Conservation (phyloP, 1,140 invertebrate genomes). For the Leguminivora glycinivorella region DNA sequence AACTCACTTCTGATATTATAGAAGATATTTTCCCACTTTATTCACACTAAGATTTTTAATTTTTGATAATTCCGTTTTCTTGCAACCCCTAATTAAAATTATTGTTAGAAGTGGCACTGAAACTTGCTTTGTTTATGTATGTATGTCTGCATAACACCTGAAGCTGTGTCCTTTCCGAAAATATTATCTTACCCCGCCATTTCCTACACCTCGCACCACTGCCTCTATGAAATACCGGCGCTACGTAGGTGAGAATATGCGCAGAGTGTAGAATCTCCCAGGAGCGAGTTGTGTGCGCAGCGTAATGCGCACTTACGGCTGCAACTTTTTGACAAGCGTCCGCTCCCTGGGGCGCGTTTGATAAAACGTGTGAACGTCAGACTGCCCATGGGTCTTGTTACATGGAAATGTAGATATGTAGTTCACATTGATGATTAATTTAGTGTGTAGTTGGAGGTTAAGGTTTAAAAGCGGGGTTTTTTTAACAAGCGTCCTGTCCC, state of each 20-base stretch:
- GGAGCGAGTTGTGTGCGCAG: slow-evolving; percentile 38
- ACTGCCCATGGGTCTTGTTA: not conserved
- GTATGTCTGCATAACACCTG: not conserved
- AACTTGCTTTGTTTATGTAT: no score
- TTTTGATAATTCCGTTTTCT: no score
- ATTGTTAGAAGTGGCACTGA: no score
- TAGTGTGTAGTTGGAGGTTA: no score
- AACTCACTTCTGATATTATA: no score
- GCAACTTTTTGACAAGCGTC: slow-evolving; percentile 3
- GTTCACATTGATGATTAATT: no score
- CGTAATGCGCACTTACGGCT: slow-evolving; percentile 3
- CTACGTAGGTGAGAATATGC: slow-evolving; percentile 67
- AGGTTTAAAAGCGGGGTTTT: no score
- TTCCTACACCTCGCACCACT: slow-evolving; percentile 28
- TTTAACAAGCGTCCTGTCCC: no score
- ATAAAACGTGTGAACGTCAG: slow-evolving; percentile 1
- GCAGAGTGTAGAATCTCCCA: slow-evolving; percentile 74
- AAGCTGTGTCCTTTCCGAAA: not conserved
- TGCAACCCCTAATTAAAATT: no score
- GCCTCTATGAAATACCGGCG: slow-evolving; percentile 66
- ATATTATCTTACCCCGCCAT: slow-evolving; percentile 28
- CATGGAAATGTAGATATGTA: not conserved
- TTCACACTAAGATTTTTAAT: no score
- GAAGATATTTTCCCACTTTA: no score
- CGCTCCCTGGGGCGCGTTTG: not conserved